These are phyloP conservation scores for Anaspis maculata DNA, from an alignment of 2,888 invertebrate genomes.

Conservation along the genomic window DNA sequence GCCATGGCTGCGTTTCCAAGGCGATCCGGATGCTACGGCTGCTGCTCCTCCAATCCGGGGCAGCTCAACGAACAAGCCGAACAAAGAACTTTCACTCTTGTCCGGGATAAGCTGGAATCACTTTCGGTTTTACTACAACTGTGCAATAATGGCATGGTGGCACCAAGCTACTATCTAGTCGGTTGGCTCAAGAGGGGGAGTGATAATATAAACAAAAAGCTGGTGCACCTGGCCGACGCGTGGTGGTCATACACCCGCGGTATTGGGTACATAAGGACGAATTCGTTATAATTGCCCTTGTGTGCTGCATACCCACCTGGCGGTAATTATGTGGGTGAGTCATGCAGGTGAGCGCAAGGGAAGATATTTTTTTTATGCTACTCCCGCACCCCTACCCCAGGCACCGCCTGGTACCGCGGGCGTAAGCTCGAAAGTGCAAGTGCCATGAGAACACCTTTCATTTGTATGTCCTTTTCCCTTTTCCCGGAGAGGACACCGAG, in stretches of 20 bases:
- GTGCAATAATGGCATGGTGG: no score
- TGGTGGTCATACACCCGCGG: constrained; percentile 5
- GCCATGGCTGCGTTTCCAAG: constrained; percentile 42
- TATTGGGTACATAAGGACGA: no score
- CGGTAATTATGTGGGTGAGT: constrained; percentile 30
- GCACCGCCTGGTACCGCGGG: constrained; percentile 27
- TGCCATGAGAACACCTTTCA: constrained; percentile 5
- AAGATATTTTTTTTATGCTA: constrained; percentile 15
- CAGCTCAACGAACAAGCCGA: no score
- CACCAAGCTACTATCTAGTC: no score
- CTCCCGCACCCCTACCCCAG: no score
- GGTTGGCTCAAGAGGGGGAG: no score
- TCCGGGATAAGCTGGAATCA: no score
- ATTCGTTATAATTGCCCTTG: constrained; percentile 22
- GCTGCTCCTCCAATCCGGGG: no score
- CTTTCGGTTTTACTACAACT: no score
- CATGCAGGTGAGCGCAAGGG: constrained; percentile 23
- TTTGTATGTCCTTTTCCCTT: no score
- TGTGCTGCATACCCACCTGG: constrained; percentile 35
- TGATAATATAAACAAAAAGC: constrained; percentile 15
- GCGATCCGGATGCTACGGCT: constrained; percentile 38
- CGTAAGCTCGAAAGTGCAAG: neutral
- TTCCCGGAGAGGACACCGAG: no score
- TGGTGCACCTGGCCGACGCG: constrained; percentile 25
- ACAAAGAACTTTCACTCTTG: no score